Conservation (phyloP, 2,113 vertebrate species). For the Formicarius rufipectus region DNA sequence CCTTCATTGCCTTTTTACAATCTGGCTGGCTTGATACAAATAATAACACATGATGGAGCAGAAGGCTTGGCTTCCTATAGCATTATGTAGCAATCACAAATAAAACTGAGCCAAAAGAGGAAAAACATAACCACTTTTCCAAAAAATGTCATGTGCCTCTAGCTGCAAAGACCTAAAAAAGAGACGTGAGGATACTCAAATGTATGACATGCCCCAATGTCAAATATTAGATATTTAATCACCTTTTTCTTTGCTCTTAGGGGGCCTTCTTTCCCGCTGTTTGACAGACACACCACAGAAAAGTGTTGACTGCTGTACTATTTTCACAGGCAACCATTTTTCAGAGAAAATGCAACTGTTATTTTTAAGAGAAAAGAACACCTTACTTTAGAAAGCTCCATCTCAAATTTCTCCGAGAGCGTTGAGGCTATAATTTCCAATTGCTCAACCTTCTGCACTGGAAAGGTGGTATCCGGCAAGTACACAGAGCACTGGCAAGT, state of each 20-base stretch:
- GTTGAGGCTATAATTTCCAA: constrained; percentile 49
- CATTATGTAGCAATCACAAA: background rate
- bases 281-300: background rate
- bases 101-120: background rate
- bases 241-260: background rate
- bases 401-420: constrained; percentile 61
- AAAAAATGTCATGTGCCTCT: background rate
- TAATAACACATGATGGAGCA: constrained; percentile 44
- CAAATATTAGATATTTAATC: background rate
- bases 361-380: background rate
- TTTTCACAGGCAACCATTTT: background rate
- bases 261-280: background rate
- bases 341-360: background rate
- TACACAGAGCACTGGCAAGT: constrained; percentile 71
- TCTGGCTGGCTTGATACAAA: constrained; percentile 11
- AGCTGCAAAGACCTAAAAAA: background rate
- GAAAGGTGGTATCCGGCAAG: constrained; percentile 72
- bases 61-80: background rate
- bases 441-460: constrained; percentile 68
- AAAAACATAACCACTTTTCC: background rate
- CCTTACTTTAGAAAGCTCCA: constrained; percentile 77
- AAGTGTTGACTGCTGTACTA: background rate
- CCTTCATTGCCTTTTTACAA: constrained; percentile 15
- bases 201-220: background rate
- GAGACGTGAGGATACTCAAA: background rate